Evolutionary conservation across 1,140 invertebrate genomes (phyloP), one percentile per base, ranked within the genome.

Genomic region (Eupristina koningsbergeri): DNA sequence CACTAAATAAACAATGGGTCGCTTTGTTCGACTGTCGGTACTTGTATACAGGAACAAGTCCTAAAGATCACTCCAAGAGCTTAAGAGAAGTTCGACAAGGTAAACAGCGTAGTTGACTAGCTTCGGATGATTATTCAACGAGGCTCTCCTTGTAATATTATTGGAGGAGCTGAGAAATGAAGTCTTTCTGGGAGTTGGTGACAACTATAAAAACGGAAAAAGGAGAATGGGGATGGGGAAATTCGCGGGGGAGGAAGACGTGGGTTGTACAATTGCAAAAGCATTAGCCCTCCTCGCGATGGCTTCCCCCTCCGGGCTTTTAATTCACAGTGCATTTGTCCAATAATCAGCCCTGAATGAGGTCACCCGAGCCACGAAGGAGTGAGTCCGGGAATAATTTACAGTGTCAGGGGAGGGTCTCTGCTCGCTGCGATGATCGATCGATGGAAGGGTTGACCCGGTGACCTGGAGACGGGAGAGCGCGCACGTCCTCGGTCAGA

Each of bases 401-500:
- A 29, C 50, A 36, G 36, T 29, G 61, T 19, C 53, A 26, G 47
- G 34, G 50, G 61, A 31, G 22, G 50, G 22, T 34, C 11, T 5
- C 11, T 45, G 50, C 31, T 9, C 31, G 45, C 39, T 47, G 81
- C 41, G 22, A 0, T n/a, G 67, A 22, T 39, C 39, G 83, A 84
- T 84, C 83, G 77, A 84, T 79, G 69, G 17, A 64, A 80, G 77
- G 77, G 69, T 75, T 84, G 83, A 84, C 83, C 83, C n/a, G 75
- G 36, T 84, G 77, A 87, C 86, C 85, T 69, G 67, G 50, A 41
- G 64, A 13, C 15, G 29, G 34, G n/a, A 2, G n/a, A 15, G 73
- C 29, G n/a, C 9, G n/a, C 29, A 6, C 36, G 29, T 39, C 61
- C 74, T 31, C 34, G 22, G 58, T 67, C 3, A 47, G 31, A 6